A percentile compares a stretch with the other conserved stretches of the same genome.
These are phyloP conservation scores for Lophius americanus DNA, from an alignment of 2,797 vertebrate genomes.

Conservation along the genomic window DNA sequence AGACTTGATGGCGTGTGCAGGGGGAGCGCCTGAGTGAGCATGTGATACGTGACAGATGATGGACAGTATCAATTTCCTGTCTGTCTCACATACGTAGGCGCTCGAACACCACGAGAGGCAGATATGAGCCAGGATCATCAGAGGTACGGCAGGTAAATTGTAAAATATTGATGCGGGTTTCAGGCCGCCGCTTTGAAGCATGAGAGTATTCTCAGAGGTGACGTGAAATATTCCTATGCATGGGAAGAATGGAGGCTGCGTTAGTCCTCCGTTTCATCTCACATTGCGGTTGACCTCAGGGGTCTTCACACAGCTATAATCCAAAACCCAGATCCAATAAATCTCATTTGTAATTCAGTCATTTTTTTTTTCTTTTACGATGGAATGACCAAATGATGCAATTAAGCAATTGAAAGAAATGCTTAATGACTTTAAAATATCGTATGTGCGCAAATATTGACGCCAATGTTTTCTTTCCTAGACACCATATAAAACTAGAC, in stretches of 20 bases:
- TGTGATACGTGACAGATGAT: slow-evolving; percentile 74
- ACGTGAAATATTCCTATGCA: neutral
- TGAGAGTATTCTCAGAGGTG: neutral
- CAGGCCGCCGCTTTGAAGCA: neutral
- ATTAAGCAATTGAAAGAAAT: too few species aligned
- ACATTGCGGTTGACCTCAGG: too few species aligned
- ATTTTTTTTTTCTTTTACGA: too few species aligned
- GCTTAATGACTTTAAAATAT: too few species aligned
- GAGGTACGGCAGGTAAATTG: slow-evolving; percentile 15
- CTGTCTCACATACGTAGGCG: slow-evolving; percentile 17
- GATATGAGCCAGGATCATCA: slow-evolving; percentile 1
- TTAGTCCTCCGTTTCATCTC: too few species aligned
- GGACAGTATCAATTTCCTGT: slow-evolving; percentile 67
- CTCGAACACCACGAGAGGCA: slow-evolving; percentile 14
- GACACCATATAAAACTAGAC: too few species aligned
- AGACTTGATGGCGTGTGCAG: slow-evolving; percentile 47
- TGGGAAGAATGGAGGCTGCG: neutral
- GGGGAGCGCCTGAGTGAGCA: slow-evolving; percentile 51
- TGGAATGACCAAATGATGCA: too few species aligned
- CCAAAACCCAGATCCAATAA: too few species aligned
- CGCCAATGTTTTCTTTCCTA: too few species aligned
- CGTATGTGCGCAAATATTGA: too few species aligned
- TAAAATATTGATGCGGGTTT: slow-evolving; percentile 21
- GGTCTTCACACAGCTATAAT: too few species aligned
- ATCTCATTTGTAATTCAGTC: too few species aligned